A percentile compares a stretch with the other conserved stretches of the same genome.
These are phyloP conservation scores for Tethya wilhelma DNA, from an alignment of 37 sponge, comb jelly and placozoan genomes.

Conservation along the genomic window DNA sequence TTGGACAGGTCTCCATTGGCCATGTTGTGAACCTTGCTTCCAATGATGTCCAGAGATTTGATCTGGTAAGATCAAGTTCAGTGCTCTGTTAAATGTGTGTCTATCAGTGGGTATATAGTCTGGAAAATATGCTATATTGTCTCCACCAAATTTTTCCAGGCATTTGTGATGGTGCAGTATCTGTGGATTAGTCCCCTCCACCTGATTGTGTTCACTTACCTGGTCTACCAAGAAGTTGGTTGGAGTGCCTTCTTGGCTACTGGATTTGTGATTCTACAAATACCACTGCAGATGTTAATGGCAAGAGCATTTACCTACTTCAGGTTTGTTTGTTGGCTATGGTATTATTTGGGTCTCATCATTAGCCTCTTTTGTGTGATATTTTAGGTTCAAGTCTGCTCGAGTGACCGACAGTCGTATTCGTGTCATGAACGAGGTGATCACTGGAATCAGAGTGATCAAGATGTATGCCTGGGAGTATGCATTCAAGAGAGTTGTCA, in stretches of 20 bases:
- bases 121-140: too few species aligned
- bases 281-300: conserved; percentile 37
- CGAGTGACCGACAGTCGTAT: conserved; percentile 77
- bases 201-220: conserved; percentile 40
- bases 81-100: too few species aligned
- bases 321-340: too few species aligned
- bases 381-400: conserved; percentile 66
- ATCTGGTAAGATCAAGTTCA: conserved; percentile 43
- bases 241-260: conserved; percentile 35
- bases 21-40: conserved; percentile 78
- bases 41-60: conserved; percentile 83
- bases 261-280: conserved; percentile 29
- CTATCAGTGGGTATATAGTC: too few species aligned
- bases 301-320: conserved; percentile 42
- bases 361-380: too few species aligned
- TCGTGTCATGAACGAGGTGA: conserved; percentile 82
- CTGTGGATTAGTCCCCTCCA: conserved; percentile 58
- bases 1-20: conserved; percentile 60
- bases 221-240: conserved; percentile 69
- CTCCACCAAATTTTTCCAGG: too few species aligned
- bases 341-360: too few species aligned
- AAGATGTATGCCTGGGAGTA: conserved; percentile 96
- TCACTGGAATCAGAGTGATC: conserved; percentile 85
- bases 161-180: conserved; percentile 54
- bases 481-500: conserved; percentile 66